Percentiles rank a stretch among this genome's conserved stretches.
These are phyloP conservation scores for Rapana venosa DNA, from an alignment of 2,888 invertebrate species.

Conservation along the genomic window DNA sequence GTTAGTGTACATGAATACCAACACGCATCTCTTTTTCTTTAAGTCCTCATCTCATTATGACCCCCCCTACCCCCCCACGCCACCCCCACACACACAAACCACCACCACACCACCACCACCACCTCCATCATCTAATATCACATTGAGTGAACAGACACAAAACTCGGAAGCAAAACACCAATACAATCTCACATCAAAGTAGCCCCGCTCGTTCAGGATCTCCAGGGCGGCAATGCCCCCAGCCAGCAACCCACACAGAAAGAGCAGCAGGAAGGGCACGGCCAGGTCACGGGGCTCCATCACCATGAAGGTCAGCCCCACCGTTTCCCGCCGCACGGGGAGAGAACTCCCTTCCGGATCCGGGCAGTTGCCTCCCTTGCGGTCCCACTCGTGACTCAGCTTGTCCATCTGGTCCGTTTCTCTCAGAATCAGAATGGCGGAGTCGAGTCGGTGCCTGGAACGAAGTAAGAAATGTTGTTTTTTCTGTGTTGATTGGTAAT, in stretches of 20 bases:
- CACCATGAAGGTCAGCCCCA: slow-evolving; percentile 22
- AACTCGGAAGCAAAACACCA: background rate
- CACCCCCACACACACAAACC: too few relatives aligned
- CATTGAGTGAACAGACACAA: background rate
- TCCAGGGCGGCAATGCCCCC: slow-evolving; percentile 26
- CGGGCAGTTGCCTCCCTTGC: slow-evolving; percentile 38
- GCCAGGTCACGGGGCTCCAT: slow-evolving; percentile 42
- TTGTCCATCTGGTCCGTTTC: slow-evolving; percentile 12
- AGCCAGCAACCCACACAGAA: slow-evolving; percentile 33
- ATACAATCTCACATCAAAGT: background rate
- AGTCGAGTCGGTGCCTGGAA: slow-evolving; percentile 16
- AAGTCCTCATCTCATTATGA: too few relatives aligned
- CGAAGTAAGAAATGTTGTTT: too few relatives aligned
- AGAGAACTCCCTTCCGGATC: slow-evolving; percentile 37
- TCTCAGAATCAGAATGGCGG: slow-evolving; percentile 28
- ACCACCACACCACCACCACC: background rate
- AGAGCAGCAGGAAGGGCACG: slow-evolving; percentile 40
- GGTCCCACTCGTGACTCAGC: slow-evolving; percentile 29
- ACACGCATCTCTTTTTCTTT: too few relatives aligned
- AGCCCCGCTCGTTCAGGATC: slow-evolving; percentile 29
- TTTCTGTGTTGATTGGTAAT: too few relatives aligned
- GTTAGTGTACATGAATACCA: too few relatives aligned
- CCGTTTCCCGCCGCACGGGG: slow-evolving; percentile 34
- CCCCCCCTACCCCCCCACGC: too few relatives aligned
- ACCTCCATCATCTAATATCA: background rate